These are phyloP conservation scores for Lepisosteus osseus DNA, from an alignment of 2,113 vertebrate species.

Conservation along the genomic window DNA sequence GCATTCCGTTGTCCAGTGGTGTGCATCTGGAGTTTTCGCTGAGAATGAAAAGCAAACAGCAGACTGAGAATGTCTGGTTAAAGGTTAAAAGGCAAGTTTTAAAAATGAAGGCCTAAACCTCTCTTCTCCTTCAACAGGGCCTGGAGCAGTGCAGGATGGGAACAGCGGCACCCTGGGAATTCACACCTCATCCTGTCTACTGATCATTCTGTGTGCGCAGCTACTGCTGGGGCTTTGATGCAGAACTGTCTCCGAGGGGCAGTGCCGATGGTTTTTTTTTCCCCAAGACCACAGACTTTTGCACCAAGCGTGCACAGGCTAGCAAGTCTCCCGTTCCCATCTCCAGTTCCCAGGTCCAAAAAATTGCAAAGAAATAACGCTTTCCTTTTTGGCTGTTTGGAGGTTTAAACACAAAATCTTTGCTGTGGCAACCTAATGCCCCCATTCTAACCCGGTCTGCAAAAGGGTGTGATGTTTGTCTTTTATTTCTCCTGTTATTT, in stretches of 20 bases:
- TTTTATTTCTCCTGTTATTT: constrained; percentile 42
- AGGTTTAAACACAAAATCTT: constrained; percentile 7
- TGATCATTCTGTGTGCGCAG: constrained; percentile 68
- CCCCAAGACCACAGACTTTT: constrained; percentile 51
- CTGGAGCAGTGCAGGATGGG: constrained; percentile 86
- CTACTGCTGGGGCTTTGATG: constrained; percentile 81
- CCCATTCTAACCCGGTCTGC: neutral
- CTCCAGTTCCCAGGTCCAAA: constrained; percentile 40
- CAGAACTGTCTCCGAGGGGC: constrained; percentile 29
- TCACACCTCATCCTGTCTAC: constrained; percentile 65
- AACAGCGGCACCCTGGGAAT: constrained; percentile 68
- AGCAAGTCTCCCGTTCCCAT: constrained; percentile 26
- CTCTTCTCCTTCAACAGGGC: constrained; percentile 61
- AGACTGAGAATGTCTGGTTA: no score
- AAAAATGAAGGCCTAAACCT: neutral
- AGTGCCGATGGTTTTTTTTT: constrained; percentile 28
- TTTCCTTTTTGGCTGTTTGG: constrained; percentile 5
- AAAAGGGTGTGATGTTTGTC: no score
- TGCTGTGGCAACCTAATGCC: constrained; percentile 20
- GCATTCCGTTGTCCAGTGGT: no score
- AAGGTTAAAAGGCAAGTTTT: no score
- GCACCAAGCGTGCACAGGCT: constrained; percentile 44
- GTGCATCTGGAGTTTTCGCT: no score
- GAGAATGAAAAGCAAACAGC: no score
- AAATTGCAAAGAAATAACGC: constrained; percentile 21